These are phyloP conservation scores for Equus przewalskii DNA, from an alignment of 2,113 vertebrate genomes.

Conservation along the genomic window DNA sequence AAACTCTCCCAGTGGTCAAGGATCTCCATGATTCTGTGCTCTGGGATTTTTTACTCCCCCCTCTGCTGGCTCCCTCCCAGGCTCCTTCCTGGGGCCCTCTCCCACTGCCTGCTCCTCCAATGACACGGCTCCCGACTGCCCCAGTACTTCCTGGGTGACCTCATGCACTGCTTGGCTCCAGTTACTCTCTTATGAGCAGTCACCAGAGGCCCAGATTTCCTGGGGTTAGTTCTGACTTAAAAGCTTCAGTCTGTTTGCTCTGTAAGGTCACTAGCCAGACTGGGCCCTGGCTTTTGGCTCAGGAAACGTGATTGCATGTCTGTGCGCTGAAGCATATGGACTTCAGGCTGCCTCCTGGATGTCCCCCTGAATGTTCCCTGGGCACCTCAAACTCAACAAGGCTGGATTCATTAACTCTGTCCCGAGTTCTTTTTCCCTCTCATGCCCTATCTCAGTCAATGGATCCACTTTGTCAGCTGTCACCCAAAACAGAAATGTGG, in stretches of 20 bases:
- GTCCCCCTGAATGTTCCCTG: not conserved
- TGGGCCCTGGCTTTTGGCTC: slow-evolving; percentile 19
- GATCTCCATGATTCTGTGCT: not conserved
- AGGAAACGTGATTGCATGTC: not conserved
- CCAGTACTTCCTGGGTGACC: slow-evolving; percentile 14
- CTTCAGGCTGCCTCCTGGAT: not conserved
- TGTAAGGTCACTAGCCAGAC: not conserved
- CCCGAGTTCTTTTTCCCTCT: not conserved
- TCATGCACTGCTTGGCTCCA: not conserved
- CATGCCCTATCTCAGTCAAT: not conserved
- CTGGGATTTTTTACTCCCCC: not conserved
- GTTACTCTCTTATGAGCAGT: not conserved
- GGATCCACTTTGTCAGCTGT: not conserved
- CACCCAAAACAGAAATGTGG: not conserved
- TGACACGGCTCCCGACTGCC: not conserved
- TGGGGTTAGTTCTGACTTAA: slow-evolving; percentile 41
- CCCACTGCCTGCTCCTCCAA: not conserved
- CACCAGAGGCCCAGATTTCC: slow-evolving; percentile 58
- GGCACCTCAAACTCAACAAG: not conserved
- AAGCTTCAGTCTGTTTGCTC: slow-evolving; percentile 23
- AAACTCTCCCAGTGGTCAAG: not conserved
- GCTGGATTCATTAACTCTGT: not conserved
- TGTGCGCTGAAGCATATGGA: not conserved
- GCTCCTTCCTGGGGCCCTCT: not conserved
- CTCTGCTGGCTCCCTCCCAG: not conserved